Evolutionary conservation across 2,888 invertebrate species (phyloP), one percentile per base, ranked within the genome.

Genomic region (Pyrocoelia pectoralis): DNA sequence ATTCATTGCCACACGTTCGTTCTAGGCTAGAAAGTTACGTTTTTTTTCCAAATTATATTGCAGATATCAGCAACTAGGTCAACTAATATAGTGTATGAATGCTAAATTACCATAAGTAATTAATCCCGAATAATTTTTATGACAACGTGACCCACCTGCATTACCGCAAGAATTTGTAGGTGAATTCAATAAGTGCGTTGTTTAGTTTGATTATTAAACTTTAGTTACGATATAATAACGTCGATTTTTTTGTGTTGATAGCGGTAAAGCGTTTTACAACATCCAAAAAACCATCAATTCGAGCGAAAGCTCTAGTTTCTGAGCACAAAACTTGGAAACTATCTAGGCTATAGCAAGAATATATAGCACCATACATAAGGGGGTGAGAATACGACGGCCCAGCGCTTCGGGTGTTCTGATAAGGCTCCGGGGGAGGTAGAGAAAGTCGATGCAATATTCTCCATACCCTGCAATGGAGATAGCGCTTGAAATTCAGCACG

Each of bases 351-450:
- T 72, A 73, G 71, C 74, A 70, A 68, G 73, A 74, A 76, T 76
- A 75, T 76, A 76, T 74, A 72, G 72, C 73, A 70, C 72, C 75
- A 71, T 74, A 74, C 73, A 73, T 73, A 76, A 74, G 74, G 75
- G 75, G 75, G 73, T 76, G 76, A 75, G 72, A 74, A 74, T 74
- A 72, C 73, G 73, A 70, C 74, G 68, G 73, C 76, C 74, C 74
- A 71, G 74, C 74, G 76, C 76, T 75, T 76, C 76, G 74, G 76
- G 77, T 73, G 78, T 76, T 73, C 78, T 78, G 79, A 78, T 79
- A 79, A 79, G 79, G 74, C 78, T 78, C 75, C 73, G 73, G 77
- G 77, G 76, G 77, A 72, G 73, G 73, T 68, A 64, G 63, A 70
- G 72, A 70, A 65, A 55, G 29, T 51, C 66, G 51, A 51, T 46